Conservation (phyloP, 2,113 vertebrate genomes). For the Cebidichthys violaceus region DNA sequence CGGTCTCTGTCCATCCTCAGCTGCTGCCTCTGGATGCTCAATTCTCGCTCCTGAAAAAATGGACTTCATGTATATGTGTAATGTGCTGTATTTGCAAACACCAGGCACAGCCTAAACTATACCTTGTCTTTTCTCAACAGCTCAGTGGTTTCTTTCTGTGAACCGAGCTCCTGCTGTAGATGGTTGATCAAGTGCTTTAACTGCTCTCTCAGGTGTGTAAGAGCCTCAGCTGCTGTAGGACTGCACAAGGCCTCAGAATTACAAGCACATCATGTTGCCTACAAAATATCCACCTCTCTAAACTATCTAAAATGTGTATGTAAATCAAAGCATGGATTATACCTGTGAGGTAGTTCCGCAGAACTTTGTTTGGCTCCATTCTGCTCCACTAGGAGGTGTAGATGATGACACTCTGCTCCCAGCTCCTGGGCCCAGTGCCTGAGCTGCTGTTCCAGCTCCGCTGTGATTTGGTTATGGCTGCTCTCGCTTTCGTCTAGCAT, state of each 20-base stretch:
- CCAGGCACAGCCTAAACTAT: neutral
- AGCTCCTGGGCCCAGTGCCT: conserved; percentile 67
- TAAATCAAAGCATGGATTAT: neutral
- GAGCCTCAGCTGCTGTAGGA: conserved; percentile 62
- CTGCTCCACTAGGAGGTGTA: conserved; percentile 58
- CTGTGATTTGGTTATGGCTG: conserved; percentile 37
- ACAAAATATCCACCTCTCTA: neutral
- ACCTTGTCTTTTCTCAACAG: conserved; percentile 78
- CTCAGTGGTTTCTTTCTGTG: conserved; percentile 57
- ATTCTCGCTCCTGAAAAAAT: conserved; percentile 73
- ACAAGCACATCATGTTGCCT: neutral
- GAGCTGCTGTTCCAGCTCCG: conserved; percentile 68
- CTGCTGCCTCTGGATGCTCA: conserved; percentile 75
- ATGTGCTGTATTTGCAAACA: conserved; percentile 12
- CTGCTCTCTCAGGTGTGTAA: conserved; percentile 72
- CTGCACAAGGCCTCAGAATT: conserved; percentile 29
- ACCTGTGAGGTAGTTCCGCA: conserved; percentile 66
- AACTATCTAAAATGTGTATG: neutral
- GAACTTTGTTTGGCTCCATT: conserved; percentile 37
- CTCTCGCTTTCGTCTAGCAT: conserved; percentile 63
- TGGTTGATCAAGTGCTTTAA: conserved; percentile 66
- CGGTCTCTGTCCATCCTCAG: conserved; percentile 73
- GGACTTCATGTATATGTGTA: neutral
- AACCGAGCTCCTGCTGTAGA: conserved; percentile 73
- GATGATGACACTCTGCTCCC: conserved; percentile 49